These are phyloP conservation scores for Cyanoderma ruficeps DNA, from an alignment of 2,113 vertebrate genomes.

Conservation along the genomic window DNA sequence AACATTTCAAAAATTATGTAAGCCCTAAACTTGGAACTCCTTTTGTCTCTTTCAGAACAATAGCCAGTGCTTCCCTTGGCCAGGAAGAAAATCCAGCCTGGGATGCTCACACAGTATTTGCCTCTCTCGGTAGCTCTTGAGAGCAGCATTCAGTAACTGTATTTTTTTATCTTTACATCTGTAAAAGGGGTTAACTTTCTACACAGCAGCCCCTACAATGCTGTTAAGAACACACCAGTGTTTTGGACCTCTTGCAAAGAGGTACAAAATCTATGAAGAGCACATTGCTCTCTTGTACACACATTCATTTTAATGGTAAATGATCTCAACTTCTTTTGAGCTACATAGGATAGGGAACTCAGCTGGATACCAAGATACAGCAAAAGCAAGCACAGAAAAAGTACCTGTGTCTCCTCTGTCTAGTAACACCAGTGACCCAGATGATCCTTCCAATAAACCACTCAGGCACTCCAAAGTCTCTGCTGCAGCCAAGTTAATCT, in stretches of 20 bases:
- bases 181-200: background rate
- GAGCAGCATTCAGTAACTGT: background rate
- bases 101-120: background rate
- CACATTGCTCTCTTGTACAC: background rate
- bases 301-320: background rate
- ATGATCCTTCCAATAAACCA: conserved; percentile 90
- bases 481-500: conserved; percentile 95
- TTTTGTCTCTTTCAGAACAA: background rate
- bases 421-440: conserved; percentile 89
- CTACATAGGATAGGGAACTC: background rate
- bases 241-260: background rate
- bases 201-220: background rate
- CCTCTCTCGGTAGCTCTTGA: background rate
- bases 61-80: rapidly evolving
- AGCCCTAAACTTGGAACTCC: background rate
- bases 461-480: conserved; percentile 96
- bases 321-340: background rate
- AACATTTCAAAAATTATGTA: background rate
- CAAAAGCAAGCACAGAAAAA: background rate
- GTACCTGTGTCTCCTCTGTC: conserved; percentile 96
- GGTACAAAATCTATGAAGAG: background rate
- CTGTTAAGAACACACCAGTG: background rate
- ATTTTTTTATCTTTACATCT: background rate
- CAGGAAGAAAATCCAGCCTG: background rate
- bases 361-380: background rate